A percentile compares a stretch with the other conserved stretches of the same genome.
phyloP scores from a whole-genome alignment of 2,113 vertebrate species.

The Centropus bengalensis region DNA sequence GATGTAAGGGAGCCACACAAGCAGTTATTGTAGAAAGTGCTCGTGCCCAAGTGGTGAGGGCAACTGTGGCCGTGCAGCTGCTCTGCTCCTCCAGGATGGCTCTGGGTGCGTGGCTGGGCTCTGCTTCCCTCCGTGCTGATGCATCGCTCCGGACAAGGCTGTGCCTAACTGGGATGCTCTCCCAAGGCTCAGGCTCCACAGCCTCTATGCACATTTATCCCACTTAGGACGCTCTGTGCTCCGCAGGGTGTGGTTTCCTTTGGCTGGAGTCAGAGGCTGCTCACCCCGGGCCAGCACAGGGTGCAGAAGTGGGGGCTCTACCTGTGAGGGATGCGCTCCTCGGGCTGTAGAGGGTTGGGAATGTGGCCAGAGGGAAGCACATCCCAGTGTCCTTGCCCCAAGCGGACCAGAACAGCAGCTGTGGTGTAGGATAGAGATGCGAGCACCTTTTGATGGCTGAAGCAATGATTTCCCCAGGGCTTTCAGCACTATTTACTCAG shows the following conservation, averaged over 20 bases:
- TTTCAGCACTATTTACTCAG: neutral
- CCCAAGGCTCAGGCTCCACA: neutral
- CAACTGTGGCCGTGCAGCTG: neutral
- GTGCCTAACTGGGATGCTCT: too few species aligned
- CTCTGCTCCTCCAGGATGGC: fast-evolving
- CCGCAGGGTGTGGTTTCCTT: neutral
- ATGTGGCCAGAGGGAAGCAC: neutral
- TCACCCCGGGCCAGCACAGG: neutral
- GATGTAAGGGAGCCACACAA: neutral
- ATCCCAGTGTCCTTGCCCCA: neutral
- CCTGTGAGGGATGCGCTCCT: neutral
- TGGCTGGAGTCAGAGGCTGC: neutral
- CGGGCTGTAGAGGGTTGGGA: neutral
- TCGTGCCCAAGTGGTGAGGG: neutral
- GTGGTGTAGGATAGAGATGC: neutral
- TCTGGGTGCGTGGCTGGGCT: fast-evolving
- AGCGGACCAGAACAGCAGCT: neutral
- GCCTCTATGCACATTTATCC: neutral
- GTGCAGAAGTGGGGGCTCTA: neutral
- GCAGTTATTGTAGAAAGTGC: neutral
- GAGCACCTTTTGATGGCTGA: neutral
- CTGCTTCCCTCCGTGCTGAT: neutral
- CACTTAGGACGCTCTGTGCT: fast-evolving
- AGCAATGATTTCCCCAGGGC: neutral
- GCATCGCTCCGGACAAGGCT: neutral